These are phyloP conservation scores for Cerastis rubricosa DNA, from an alignment of 2,888 invertebrate species.

Conservation along the genomic window DNA sequence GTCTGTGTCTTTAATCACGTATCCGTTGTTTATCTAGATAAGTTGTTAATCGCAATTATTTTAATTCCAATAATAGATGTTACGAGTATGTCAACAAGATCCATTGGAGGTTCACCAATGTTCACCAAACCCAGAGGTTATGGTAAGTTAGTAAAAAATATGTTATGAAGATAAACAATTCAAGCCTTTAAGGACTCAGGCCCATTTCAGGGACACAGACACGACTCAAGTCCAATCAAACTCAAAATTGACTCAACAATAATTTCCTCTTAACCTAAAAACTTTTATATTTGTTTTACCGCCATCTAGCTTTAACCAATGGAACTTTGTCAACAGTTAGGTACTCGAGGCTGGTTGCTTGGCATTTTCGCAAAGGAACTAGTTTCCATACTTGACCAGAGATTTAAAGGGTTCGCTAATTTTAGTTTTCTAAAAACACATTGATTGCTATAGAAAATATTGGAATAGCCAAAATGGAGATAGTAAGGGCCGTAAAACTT, in stretches of 20 bases:
- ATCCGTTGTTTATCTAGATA: not conserved
- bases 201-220: not conserved
- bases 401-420: not conserved
- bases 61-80: constrained; percentile 9
- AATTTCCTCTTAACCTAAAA: not conserved
- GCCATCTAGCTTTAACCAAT: constrained; percentile 39
- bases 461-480: not conserved
- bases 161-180: not conserved
- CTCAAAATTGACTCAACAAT: not conserved
- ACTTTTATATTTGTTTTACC: not conserved
- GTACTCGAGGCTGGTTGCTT: not conserved
- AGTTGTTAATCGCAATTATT: not conserved
- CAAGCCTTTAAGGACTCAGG: not conserved
- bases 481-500: too few species aligned
- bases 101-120: constrained; percentile 26
- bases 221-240: not conserved
- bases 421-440: not conserved
- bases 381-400: not conserved
- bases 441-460: not conserved
- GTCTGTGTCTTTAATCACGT: not conserved
- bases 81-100: constrained; percentile 40
- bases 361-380: not conserved
- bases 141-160: constrained; percentile 32
- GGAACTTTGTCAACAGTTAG: constrained; percentile 15
- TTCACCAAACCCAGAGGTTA: constrained; percentile 8